Conservation (phyloP, 2,888 invertebrate species). For the Parthenolecanium corni region DNA sequence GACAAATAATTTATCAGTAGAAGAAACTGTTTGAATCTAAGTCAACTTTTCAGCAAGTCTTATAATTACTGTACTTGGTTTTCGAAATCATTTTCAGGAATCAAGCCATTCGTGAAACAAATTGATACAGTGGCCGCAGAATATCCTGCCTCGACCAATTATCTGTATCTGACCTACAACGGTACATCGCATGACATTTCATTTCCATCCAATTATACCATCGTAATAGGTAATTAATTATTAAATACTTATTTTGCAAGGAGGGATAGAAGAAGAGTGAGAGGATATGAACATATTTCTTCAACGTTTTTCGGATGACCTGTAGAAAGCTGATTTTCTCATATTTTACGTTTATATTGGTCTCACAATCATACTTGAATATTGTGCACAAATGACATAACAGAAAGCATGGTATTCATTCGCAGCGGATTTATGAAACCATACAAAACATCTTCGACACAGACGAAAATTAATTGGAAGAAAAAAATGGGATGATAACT, state of each 20-base stretch:
- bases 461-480: too few species aligned
- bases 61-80: neutral
- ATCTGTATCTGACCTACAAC: conserved; percentile 95
- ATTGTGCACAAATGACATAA: too few species aligned
- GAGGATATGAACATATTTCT: neutral
- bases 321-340: too few species aligned
- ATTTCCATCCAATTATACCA: conserved; percentile 66
- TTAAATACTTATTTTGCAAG: neutral
- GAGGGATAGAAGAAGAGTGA: neutral
- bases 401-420: too few species aligned
- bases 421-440: too few species aligned
- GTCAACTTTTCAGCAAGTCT: neutral
- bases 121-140: conserved; percentile 99
- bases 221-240: conserved; percentile 62
- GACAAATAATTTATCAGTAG: too few species aligned
- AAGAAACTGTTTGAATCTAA: neutral
- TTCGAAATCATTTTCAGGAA: conserved; percentile 40
- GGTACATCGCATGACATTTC: conserved; percentile 67
- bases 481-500: too few species aligned
- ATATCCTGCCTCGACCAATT: conserved; percentile 98
- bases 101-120: conserved; percentile 84
- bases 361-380: too few species aligned
- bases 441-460: too few species aligned
- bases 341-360: too few species aligned
- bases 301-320: too few species aligned